Percentiles rank a stretch among this genome's conserved stretches.
Evolutionary conservation across 2,113 vertebrate species (phyloP).

Genomic region (Toxotes jaculatrix): DNA sequence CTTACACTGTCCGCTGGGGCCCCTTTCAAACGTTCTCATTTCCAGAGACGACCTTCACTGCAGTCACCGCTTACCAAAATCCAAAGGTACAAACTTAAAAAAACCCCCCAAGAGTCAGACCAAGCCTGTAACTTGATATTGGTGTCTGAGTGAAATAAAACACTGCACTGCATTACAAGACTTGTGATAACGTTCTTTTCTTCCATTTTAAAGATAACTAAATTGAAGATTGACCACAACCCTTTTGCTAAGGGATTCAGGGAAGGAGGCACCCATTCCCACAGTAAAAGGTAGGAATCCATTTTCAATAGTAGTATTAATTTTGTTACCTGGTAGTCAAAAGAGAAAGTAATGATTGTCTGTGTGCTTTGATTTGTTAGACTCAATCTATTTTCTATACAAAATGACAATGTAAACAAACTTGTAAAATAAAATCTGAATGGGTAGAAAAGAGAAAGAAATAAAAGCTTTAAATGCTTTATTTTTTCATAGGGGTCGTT

Average conservation of each 20-base stretch:
- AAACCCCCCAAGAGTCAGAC: neutral
- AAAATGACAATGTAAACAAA: neutral
- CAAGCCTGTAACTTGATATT: neutral
- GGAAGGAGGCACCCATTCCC: constrained; percentile 85
- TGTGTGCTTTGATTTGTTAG: too few species aligned
- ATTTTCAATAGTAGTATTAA: neutral
- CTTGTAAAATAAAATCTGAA: neutral
- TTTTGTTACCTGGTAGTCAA: neutral
- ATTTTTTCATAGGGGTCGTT: constrained; percentile 57
- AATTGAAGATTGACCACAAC: constrained; percentile 93
- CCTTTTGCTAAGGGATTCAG: constrained; percentile 91
- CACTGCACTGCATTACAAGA: neutral
- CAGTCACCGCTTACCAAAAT: constrained; percentile 93
- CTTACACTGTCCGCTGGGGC: constrained; percentile 87
- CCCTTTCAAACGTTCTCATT: constrained; percentile 90
- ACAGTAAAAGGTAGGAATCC: constrained; percentile 81
- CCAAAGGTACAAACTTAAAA: constrained; percentile 82
- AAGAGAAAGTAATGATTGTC: neutral
- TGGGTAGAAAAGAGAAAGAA: neutral
- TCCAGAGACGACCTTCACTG: constrained; percentile 89
- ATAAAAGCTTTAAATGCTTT: neutral
- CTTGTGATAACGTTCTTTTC: neutral
- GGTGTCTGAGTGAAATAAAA: neutral
- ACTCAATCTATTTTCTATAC: neutral
- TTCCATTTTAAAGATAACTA: constrained; percentile 86